phyloP scores from a whole-genome alignment of 2,888 invertebrate species.

The Achlya flavicornis region DNA sequence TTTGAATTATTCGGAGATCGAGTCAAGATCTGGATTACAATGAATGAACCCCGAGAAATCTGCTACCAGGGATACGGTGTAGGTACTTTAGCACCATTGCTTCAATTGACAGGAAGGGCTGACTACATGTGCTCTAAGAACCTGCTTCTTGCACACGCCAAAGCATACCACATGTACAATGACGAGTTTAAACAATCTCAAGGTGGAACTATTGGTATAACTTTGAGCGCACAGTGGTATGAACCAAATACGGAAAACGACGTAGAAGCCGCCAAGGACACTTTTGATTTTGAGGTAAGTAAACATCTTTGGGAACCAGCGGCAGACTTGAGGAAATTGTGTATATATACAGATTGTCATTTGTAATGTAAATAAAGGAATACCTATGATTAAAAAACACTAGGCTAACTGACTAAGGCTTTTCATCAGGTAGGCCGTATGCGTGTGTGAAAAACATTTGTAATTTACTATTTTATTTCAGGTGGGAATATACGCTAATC shows the following conservation, averaged over 20 bases:
- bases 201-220: slow-evolving; percentile 41
- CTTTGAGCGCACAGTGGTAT: slow-evolving; percentile 50
- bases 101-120: slow-evolving; percentile 60
- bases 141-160: slow-evolving; percentile 80
- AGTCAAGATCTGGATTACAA: slow-evolving; percentile 81
- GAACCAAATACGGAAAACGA: slow-evolving; percentile 73
- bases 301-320: too few species aligned
- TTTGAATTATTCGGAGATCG: slow-evolving; percentile 73
- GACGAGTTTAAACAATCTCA: slow-evolving; percentile 62
- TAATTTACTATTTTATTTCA: slow-evolving; percentile 41
- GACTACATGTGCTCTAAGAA: slow-evolving; percentile 76
- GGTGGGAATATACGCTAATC: slow-evolving; percentile 84
- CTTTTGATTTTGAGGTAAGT: slow-evolving; percentile 73
- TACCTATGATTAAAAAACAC: too few species aligned
- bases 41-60: slow-evolving; percentile 78
- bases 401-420: too few species aligned
- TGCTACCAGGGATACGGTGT: slow-evolving; percentile 70
- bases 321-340: too few species aligned
- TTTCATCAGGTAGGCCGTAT: too few species aligned
- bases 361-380: too few species aligned
- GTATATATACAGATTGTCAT: too few species aligned
- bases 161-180: slow-evolving; percentile 77
- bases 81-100: slow-evolving; percentile 46
- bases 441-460: too few species aligned
- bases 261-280: slow-evolving; percentile 67